Base-by-base conservation (phyloP, 2,888 invertebrate genomes). In the Agapostemon virescens region DNA sequence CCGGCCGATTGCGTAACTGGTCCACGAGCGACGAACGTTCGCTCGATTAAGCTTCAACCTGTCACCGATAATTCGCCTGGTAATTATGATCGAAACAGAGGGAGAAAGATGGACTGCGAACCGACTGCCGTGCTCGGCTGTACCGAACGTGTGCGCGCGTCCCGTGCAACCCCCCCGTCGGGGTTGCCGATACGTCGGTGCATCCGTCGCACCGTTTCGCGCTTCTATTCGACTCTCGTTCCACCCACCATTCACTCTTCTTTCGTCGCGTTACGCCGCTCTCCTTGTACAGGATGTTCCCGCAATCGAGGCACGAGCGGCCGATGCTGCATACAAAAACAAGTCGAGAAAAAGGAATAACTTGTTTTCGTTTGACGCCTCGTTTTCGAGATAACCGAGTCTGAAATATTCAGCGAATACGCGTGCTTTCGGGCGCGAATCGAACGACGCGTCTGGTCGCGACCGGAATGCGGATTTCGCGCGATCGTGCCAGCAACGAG, bases 41-140 rank as follows among this genome's bases (percentile, higher is more conserved):
- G 76, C 71, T 70, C 64, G 82, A 82, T 82, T 81, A 76, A 72
- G 71, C 81, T 33, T 26, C 76, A n/a, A 45, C 69, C 64, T 68
- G 71, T 71, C 74, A 33, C 67, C 74, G 82, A 83, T 74, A 74
- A 82, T 83, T 74, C 82, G 58, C 2, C 49, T 38, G 82, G 82
- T 78, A 78, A 82, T 82, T 77, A 78, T 67, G 78, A 72, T 72
- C 71, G 78, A 69, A 72, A 61, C 49, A 23, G 49, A 61, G 70
- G 36, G 30, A 64, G 55, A 40, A 40, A 45, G 20, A 33, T 61
- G 20, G 63, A 36, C 11, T 36, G 58, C 9, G 61, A 17, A 33
- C 61, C 4, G 33, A 33, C 20, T 20, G 58, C 30, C 20, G 30
- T 20, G n/a, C 20, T n/a, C 3, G 20, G 33, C 20, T 33, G 0